Base-by-base conservation (phyloP, 2,888 invertebrate genomes). In the Sturmia bella region DNA sequence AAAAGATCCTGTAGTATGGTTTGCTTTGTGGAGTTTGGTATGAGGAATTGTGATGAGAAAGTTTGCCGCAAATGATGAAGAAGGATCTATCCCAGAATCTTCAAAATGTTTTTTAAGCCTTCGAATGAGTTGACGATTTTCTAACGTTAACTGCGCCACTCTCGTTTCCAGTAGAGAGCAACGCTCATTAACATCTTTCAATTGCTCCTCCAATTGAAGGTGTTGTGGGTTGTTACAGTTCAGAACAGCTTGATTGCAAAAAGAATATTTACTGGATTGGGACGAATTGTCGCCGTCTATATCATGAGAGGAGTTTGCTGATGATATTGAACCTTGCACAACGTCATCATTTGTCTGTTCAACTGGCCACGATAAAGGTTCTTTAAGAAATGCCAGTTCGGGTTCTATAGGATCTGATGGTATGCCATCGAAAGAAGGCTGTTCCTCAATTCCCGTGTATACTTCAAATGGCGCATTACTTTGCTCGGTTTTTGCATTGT, bases 1-100 rank as follows among this genome's bases (percentile, higher is more conserved):
- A 80, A 88, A 89, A 11, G 87, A 84, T 21, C 79, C 64, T 3
- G 76, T 11, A 7, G 87, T 83, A 6, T 86, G 85, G 3, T 84
- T 85, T 0, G 87, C 75, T 37, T 88, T 88, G 1, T 88, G 75
- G 0, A 90, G 86, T 17, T 89, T 89, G 0, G 88, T 89, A 13
- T 89, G 87, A 39, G 91, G 91, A 86, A 91, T 89, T 80, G 89
- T 90, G 11, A 91, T 89, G 15, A 89, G 83, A 84, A 90, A 90
- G 76, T 90, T 89, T 11, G 88, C 86, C 7, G 87, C 86, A 68
- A 89, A 85, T 0, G 89, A 89, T 3, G 89, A 88, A 0, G 86
- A 85, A 0, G 89, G 89, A 84, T 89, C 87, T 17, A 89, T 89
- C 41, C 89, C 89, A 0, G 88, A 86, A 19, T 87, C 89, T 45